Evolutionary conservation across 2,113 vertebrate genomes (phyloP), one percentile per base, ranked within the genome.

Genomic region (Psilopsiagon aymara): DNA sequence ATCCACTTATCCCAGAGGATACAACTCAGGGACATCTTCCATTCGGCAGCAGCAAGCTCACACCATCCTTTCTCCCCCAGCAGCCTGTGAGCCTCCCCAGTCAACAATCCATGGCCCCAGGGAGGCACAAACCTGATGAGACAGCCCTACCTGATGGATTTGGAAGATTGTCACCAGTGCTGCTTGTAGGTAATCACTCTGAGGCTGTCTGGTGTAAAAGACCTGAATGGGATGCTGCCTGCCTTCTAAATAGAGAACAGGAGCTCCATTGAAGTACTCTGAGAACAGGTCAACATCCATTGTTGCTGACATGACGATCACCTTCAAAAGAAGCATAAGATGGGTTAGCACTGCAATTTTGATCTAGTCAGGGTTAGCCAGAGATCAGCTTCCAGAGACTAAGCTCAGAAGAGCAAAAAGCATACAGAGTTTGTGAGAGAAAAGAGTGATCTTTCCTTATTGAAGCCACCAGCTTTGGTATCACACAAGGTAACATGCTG

Each of bases 231-330:
- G 98, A 89, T 99, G 98, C 82, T 99, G 99, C 69, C 99, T 96
- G 28, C 99, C 99, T 93, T 99, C 99, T 88, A 99, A 96, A 89
- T 99, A 99, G 74, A 99, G 97, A 37, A 99, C 99, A 7, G 99
- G 99, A 7, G 99, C 99, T 47, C 99, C 98, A 20, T 95, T 98
- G 96, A 99, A 99, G 92, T 99, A 99, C 90, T 99, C 98, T 7
- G 99, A 99, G 97, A 99, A 99, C 82, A 99, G 97, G 95, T 99
- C 99, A 44, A 99, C 99, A 6, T 99, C 99, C 99, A 99, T 99
- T 0, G 99, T 99, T 63, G 99, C 99, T 12, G 99, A 99, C 99
- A 99, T 99, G 95, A 99, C 75, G 2, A 99, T 95, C 68, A 99
- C 98, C 99, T 99, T 47, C 11, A 78, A n/a, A 0, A 35, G 4